phyloP scores from a whole-genome alignment of 2,888 invertebrate species.

The Drosophila histrio region DNA sequence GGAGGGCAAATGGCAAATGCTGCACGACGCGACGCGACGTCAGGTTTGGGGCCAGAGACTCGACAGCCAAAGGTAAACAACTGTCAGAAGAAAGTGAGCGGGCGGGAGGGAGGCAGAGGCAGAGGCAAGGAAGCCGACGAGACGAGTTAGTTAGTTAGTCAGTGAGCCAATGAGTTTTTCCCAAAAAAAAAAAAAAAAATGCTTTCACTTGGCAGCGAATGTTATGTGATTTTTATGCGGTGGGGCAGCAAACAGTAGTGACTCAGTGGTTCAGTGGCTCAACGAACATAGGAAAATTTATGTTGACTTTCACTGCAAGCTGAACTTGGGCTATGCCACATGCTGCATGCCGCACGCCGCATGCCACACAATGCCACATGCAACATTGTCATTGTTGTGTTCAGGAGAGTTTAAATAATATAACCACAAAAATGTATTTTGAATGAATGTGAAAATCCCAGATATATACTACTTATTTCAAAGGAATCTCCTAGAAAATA shows the following conservation, averaged over 20 bases:
- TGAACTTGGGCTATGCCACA: conserved; percentile 28
- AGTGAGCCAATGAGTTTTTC: conserved; percentile 45
- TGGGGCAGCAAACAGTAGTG: conserved; percentile 20
- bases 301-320: conserved; percentile 77
- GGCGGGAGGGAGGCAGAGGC: neutral
- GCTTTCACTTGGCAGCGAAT: conserved; percentile 72
- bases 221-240: conserved; percentile 61
- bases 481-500: no score
- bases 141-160: conserved; percentile 12
- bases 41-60: conserved; percentile 3
- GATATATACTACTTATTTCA: no score
- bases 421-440: no score
- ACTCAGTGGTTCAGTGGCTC: conserved; percentile 56
- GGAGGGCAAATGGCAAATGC: conserved; percentile 53
- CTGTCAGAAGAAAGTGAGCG: conserved; percentile 39
- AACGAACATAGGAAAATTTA: conserved; percentile 57
- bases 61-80: conserved; percentile 60
- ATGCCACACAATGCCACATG: conserved; percentile 7
- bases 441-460: no score
- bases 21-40: conserved; percentile 48
- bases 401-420: no score
- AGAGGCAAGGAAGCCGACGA: neutral
- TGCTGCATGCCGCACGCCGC: conserved; percentile 21
- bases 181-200: conserved; percentile 44
- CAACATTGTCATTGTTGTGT: no score